Evolutionary conservation across 2,888 invertebrate species (phyloP).

Genomic region (Prosopocoilus inquinatus): DNA sequence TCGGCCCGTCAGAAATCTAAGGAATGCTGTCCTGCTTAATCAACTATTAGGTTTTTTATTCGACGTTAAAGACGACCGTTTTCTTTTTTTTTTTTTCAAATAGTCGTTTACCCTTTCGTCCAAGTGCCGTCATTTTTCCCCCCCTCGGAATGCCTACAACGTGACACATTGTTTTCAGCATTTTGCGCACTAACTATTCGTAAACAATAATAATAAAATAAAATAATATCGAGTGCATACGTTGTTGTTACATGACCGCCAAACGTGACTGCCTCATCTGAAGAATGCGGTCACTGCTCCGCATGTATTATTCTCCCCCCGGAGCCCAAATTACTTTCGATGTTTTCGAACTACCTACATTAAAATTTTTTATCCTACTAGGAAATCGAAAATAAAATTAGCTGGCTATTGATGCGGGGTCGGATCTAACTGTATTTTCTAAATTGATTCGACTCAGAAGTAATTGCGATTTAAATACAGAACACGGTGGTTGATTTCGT

Average conservation of each 20-base stretch:
- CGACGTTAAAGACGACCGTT: neutral
- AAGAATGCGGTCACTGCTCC: slow-evolving; percentile 35
- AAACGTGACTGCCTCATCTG: slow-evolving; percentile 26
- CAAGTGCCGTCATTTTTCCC: neutral
- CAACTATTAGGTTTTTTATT: slow-evolving; percentile 37
- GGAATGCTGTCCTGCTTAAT: slow-evolving; percentile 39
- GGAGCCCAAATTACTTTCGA: neutral
- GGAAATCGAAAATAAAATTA: no score
- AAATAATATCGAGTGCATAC: neutral
- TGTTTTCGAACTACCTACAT: neutral
- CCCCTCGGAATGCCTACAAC: no score
- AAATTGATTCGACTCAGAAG: no score
- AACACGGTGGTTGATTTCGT: no score
- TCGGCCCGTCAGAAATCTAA: slow-evolving; percentile 27
- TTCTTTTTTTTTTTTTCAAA: neutral
- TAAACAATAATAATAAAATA: no score
- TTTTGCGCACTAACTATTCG: no score
- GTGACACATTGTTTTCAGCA: no score
- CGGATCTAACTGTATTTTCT: no score
- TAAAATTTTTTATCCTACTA: no score
- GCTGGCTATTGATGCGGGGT: no score
- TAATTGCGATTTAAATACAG: no score
- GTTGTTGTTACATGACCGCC: slow-evolving; percentile 12
- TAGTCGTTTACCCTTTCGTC: neutral
- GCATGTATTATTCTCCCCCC: slow-evolving; percentile 11